phyloP scores from a whole-genome alignment of 1,140 invertebrate genomes.

The Anastrepha obliqua region DNA sequence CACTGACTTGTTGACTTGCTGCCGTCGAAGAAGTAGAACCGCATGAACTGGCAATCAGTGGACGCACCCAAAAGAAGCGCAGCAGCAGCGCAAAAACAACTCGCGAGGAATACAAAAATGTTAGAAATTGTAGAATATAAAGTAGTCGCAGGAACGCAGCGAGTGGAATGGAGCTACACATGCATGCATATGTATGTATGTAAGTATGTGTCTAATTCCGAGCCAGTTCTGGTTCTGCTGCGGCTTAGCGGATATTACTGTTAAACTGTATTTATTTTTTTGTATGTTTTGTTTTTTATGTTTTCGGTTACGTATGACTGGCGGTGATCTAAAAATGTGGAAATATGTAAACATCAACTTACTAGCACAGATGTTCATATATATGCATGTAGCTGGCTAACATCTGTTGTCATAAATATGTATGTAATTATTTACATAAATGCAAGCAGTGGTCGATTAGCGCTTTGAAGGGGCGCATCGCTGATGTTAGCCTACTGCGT shows the following conservation, averaged over 20 bases:
- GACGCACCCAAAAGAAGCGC: background rate
- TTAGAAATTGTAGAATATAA: background rate
- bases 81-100: background rate
- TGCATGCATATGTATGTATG: background rate
- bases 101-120: background rate
- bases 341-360: background rate
- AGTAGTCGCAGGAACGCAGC: background rate
- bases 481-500: background rate
- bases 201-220: background rate
- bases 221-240: background rate
- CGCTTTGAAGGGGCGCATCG: background rate
- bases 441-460: too few relatives aligned
- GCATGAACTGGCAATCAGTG: background rate
- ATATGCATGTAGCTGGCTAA: background rate
- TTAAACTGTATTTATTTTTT: conserved; percentile 12
- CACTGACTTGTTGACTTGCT: background rate
- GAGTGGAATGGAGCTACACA: background rate
- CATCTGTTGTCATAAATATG: background rate
- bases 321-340: background rate
- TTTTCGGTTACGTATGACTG: conserved; percentile 17
- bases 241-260: background rate
- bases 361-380: background rate
- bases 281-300: background rate
- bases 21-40: background rate
- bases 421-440: background rate